Conservation (phyloP, 1,140 invertebrate genomes). For the Aphidius ervi region DNA sequence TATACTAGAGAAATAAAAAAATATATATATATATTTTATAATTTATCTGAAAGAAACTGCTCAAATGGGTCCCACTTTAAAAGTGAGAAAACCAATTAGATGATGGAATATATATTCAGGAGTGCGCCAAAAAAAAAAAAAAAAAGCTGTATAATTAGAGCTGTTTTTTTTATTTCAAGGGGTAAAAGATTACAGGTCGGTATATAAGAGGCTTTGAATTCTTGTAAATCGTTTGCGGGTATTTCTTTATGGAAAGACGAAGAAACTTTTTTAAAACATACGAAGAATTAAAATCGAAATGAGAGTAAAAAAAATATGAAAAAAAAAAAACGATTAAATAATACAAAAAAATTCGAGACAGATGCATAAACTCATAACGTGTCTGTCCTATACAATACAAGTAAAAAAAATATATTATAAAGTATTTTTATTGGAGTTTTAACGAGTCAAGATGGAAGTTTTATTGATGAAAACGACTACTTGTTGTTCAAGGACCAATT, state of each 20-base stretch:
- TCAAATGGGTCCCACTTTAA: background rate
- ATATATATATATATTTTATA: background rate
- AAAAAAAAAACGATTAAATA: too few species aligned
- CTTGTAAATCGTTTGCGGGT: constrained; percentile 13
- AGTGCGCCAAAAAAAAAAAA: constrained; percentile 6
- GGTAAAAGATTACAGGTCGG: constrained; percentile 25
- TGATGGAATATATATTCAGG: background rate
- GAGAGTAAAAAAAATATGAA: too few species aligned
- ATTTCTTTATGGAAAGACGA: background rate
- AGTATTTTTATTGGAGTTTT: too few species aligned
- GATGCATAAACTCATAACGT: too few species aligned
- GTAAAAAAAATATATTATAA: too few species aligned
- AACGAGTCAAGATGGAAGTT: too few species aligned
- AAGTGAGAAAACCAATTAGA: constrained; percentile 8
- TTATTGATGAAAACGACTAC: too few species aligned
- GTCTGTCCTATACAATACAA: too few species aligned
- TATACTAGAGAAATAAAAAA: background rate
- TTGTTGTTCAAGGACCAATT: too few species aligned
- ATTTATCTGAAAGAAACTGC: background rate
- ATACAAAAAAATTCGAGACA: too few species aligned
- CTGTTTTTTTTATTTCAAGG: constrained; percentile 26
- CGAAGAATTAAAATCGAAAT: too few species aligned
- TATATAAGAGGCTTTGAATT: constrained; percentile 7
- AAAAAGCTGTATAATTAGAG: constrained; percentile 43
- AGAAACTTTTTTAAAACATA: background rate